Conservation (phyloP, 1,140 invertebrate species). For the Pantala flavescens region DNA sequence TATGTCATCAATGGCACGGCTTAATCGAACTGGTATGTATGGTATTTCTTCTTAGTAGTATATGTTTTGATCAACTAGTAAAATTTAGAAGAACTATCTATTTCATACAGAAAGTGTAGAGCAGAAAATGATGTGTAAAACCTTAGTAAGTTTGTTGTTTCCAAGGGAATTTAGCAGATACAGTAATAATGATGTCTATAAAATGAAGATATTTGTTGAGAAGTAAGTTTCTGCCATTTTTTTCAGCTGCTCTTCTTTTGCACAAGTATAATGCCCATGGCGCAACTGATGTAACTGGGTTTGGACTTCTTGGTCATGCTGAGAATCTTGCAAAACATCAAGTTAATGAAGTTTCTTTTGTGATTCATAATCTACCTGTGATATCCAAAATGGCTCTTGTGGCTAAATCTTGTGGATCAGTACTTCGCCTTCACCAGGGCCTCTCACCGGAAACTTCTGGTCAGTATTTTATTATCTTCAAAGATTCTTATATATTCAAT, state of each 20-base stretch:
- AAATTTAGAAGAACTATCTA: background rate
- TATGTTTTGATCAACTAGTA: background rate
- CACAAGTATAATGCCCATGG: constrained; percentile 97
- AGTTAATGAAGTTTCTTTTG: constrained; percentile 95
- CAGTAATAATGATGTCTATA: too few relatives aligned
- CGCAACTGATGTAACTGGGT: constrained; percentile 94
- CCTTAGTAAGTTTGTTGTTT: too few relatives aligned
- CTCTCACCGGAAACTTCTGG: constrained; percentile 77
- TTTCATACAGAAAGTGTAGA: too few relatives aligned
- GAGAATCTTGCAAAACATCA: constrained; percentile 93
- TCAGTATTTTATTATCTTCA: constrained; percentile 19
- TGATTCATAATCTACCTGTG: constrained; percentile 93
- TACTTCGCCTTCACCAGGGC: constrained; percentile 90
- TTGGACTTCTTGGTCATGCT: constrained; percentile 91
- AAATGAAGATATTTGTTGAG: too few relatives aligned
- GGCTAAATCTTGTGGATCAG: constrained; percentile 87
- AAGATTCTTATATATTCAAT: background rate
- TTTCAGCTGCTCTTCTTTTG: constrained; percentile 79
- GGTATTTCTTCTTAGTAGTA: constrained; percentile 14
- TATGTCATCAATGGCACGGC: constrained; percentile 93
- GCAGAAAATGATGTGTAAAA: too few relatives aligned
- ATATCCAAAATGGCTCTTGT: constrained; percentile 97
- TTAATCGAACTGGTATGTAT: constrained; percentile 70
- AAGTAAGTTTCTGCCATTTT: constrained; percentile 12
- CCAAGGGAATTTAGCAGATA: too few relatives aligned